Base-by-base conservation (phyloP, 2,888 invertebrate species). In the Rhingia rostrata region DNA sequence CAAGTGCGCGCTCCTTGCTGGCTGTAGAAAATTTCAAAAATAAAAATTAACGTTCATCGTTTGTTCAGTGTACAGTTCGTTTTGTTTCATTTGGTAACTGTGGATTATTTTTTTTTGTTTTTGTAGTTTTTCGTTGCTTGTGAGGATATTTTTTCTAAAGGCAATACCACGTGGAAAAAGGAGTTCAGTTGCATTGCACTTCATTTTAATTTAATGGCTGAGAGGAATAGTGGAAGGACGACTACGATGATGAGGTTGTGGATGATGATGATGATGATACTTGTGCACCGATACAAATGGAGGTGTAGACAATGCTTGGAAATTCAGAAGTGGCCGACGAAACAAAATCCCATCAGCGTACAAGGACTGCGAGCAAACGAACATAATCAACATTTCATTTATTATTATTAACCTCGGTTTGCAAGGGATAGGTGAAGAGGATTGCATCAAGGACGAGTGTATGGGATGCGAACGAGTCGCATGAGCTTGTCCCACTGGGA, bases 121-220 rank as follows among this genome's bases (percentile, higher is more conserved):
- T 14, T 22, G 47, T 35, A 30, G 9, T 33, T 22, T 14, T 33
- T 30, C 14, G 32, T 10, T 9, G 10, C n/a, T 22, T 2, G 22
- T 22, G 2, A 7, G 33, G 61, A 5, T 39, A 4, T 64, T 72
- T 32, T 41, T 7, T 67, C 43, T 47, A 35, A 30, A 49, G 56
- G 49, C 49, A 49, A 43, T 56, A 41, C n/a, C 7, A 14, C 12
- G 7, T 37, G 6, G 22, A 35, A 63, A 22, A 43, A n/a, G 43
- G 63, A 69, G 22, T 63, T 47, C 64, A 77, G 61, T 72, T 78
- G 72, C 72, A 77, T 47, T 70, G 77, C 72, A 77, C 77, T 82
- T 82, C 66, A 67, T 82, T 61, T 82, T 82, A 70, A 82, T 77
- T 82, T 82, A 72, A 82, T 72, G 77, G 47, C 53, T 56, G 12